phyloP scores from a whole-genome alignment of 2,797 vertebrate species.

The Pithecia hirsuta region DNA sequence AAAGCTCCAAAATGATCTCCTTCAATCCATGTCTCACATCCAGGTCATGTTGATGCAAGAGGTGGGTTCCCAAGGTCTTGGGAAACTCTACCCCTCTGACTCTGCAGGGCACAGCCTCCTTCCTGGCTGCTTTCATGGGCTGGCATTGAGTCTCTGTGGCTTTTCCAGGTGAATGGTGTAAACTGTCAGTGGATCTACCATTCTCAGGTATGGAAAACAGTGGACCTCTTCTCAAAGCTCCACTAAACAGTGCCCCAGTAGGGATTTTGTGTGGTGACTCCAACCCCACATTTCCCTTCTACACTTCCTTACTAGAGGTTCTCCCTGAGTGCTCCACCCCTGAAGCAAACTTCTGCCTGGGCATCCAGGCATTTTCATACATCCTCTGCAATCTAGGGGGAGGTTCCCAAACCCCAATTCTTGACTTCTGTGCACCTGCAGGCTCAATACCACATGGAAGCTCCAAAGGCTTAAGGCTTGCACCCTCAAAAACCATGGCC shows the following conservation, averaged over 20 bases:
- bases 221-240: background rate
- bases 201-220: background rate
- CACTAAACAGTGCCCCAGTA: background rate
- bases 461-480: background rate
- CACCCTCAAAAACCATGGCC: background rate
- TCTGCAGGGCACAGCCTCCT: background rate
- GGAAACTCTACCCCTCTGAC: background rate
- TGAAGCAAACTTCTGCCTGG: background rate
- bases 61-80: background rate
- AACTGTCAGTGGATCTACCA: too few relatives aligned
- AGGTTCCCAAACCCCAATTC: background rate
- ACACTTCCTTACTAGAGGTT: background rate
- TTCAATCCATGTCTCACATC: background rate
- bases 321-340: background rate
- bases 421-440: background rate
- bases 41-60: background rate
- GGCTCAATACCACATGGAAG: background rate
- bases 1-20: background rate
- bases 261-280: background rate
- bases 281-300: background rate
- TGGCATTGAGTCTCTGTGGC: background rate
- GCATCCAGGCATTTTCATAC: background rate
- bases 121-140: background rate
- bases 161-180: background rate
- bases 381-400: background rate